These are phyloP conservation scores for Oscheius sp. DNA, from an alignment of 1,140 invertebrate species.

Conservation along the genomic window DNA sequence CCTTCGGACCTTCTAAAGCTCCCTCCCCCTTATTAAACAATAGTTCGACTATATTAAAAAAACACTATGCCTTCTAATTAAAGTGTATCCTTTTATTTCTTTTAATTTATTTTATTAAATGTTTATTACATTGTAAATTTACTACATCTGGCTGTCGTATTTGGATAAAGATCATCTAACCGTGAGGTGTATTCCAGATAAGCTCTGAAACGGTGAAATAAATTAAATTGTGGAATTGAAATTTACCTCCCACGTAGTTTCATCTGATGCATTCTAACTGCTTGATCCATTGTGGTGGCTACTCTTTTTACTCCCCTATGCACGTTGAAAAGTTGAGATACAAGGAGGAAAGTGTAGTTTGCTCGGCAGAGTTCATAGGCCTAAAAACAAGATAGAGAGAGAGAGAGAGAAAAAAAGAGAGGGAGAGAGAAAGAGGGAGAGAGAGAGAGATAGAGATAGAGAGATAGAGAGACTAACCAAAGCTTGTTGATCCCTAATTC, in stretches of 20 bases:
- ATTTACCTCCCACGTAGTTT: not conserved
- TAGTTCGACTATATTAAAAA: no score
- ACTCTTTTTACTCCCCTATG: constrained; percentile 24
- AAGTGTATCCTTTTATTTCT: no score
- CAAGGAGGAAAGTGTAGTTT: constrained; percentile 28
- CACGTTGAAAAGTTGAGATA: constrained; percentile 30
- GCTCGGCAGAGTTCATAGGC: constrained; percentile 28
- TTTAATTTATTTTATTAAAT: no score
- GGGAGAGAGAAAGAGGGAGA: no score
- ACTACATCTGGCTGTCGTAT: not conserved
- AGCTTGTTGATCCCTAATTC: constrained; percentile 27
- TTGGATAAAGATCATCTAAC: not conserved
- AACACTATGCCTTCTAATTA: no score
- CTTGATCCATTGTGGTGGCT: constrained; percentile 3
- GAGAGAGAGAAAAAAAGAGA: no score
- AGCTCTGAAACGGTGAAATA: not conserved
- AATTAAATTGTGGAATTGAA: not conserved
- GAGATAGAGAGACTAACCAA: not conserved
- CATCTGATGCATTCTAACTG: constrained; percentile 18
- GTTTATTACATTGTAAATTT: no score
- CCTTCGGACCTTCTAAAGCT: no score
- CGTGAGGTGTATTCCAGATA: not conserved
- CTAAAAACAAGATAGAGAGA: not conserved
- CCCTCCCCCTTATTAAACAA: no score
- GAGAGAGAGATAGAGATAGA: no score